Evolutionary conservation across 2,113 vertebrate species (phyloP), one percentile per base, ranked within the genome.

Genomic region (Dascyllus trimaculatus): DNA sequence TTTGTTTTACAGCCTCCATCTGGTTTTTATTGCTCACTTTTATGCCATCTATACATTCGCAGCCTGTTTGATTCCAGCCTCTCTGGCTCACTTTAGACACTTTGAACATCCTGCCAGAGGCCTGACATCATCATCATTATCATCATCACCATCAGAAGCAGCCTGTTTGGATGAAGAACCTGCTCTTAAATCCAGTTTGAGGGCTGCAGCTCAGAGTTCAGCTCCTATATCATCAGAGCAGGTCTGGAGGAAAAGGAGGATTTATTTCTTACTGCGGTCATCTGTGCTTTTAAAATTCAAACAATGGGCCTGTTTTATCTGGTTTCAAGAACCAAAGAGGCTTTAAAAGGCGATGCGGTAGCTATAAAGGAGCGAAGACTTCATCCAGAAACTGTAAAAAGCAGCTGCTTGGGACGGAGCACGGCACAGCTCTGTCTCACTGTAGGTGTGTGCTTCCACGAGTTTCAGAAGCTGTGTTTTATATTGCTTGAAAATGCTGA

Each of bases 51-150:
- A 43, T 57, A 60, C 21, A 2, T 35, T 35, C 32, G 9, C 32
- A 35, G 32, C 32, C 32, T 35, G 32, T 35, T 35, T 35, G 32
- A 35, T 35, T 35, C n/a, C 26, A 29, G 26, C 26, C 26, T 29
- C 26, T 29, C 32, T 35, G 32, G 32, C 32, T 35, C 32, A 1
- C 32, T 35, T 63, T 35, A 60, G 35, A 54, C 48, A 6, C 73
- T 57, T 52, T 59, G 81, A 74, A 59, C 75, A 3, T 78, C 69
- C 81, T 78, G 63, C 81, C 75, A 73, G 70, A 63, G 32, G 35
- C 35, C 54, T 63, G 56, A 69, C 81, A 21, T 70, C 81, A 53
- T 69, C 75, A 43, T n/a, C 62, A 22, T 38, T 13, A 43, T 14
- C 40, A 43, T 43, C 40, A 14, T 15, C 40, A 43, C 4, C 40